phyloP scores from a whole-genome alignment of 1,140 invertebrate genomes.

The Ptiloglossa arizonensis region DNA sequence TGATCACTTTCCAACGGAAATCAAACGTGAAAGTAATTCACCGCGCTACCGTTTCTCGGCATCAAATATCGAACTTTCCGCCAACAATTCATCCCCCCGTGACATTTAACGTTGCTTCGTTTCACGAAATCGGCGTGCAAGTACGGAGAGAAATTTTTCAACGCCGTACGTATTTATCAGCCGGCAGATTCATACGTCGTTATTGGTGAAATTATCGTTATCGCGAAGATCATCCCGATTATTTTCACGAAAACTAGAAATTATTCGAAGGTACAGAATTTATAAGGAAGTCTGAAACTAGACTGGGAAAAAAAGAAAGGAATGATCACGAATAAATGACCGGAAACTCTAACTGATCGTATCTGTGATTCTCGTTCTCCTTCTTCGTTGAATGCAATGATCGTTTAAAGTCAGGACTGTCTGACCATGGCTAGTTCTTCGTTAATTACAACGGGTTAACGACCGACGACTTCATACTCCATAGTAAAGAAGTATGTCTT shows the following conservation, averaged over 20 bases:
- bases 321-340: constrained; percentile 43
- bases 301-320: constrained; percentile 19
- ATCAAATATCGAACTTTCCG: neutral
- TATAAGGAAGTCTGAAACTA: constrained; percentile 28
- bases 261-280: neutral
- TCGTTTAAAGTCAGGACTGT: constrained; percentile 68
- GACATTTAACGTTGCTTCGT: no score
- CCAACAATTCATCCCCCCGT: neutral
- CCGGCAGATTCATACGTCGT: no score
- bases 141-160: no score
- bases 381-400: constrained; percentile 69
- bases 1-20: neutral
- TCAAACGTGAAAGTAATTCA: neutral
- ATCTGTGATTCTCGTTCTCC: constrained; percentile 64
- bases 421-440: constrained; percentile 69
- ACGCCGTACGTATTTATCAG: no score
- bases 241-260: neutral
- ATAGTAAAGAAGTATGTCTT: constrained; percentile 13
- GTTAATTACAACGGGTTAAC: constrained; percentile 74
- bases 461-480: constrained; percentile 59
- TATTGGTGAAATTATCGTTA: neutral
- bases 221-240: neutral
- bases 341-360: constrained; percentile 72
- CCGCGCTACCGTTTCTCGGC: neutral
- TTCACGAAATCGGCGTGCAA: no score